These are phyloP conservation scores for Oscheius onirici DNA, from an alignment of 2,888 invertebrate genomes.

Conservation along the genomic window DNA sequence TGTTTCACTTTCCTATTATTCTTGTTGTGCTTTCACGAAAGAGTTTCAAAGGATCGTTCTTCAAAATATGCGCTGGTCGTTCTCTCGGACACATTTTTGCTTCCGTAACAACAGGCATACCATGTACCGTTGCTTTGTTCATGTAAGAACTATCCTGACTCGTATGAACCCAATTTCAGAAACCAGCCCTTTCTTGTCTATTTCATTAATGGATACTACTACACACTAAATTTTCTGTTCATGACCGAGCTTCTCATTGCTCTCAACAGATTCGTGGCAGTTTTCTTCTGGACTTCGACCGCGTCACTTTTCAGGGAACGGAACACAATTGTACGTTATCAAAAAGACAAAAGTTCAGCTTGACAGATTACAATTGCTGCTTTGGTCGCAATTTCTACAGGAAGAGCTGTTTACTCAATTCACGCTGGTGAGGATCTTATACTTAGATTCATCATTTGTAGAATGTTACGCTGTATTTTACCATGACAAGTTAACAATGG, in stretches of 20 bases:
- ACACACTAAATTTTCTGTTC: slow-evolving; percentile 6
- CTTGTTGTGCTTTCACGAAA: neutral
- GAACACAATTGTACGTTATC: slow-evolving; percentile 4
- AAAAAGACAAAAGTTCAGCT: neutral
- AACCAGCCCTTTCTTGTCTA: neutral
- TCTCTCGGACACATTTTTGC: slow-evolving; percentile 9
- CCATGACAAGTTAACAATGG: neutral
- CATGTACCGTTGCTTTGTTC: neutral
- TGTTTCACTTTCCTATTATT: slow-evolving; percentile 17
- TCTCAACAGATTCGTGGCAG: slow-evolving; percentile 13
- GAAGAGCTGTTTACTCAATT: neutral
- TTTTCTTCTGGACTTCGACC: neutral
- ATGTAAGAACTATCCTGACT: neutral
- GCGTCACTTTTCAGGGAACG: neutral
- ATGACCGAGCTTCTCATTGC: slow-evolving; percentile 10
- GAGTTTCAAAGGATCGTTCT: slow-evolving; percentile 11
- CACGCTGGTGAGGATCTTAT: neutral
- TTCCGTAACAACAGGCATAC: slow-evolving; percentile 3
- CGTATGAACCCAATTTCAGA: neutral
- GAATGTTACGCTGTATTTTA: slow-evolving; percentile 8
- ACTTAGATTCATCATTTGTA: neutral
- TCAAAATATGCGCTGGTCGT: slow-evolving; percentile 15
- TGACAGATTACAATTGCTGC: neutral
- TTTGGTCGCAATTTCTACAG: neutral
- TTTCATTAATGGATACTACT: slow-evolving; percentile 26